These are phyloP conservation scores for Zonotrichia albicollis DNA, from an alignment of 2,797 vertebrate genomes.

Conservation along the genomic window DNA sequence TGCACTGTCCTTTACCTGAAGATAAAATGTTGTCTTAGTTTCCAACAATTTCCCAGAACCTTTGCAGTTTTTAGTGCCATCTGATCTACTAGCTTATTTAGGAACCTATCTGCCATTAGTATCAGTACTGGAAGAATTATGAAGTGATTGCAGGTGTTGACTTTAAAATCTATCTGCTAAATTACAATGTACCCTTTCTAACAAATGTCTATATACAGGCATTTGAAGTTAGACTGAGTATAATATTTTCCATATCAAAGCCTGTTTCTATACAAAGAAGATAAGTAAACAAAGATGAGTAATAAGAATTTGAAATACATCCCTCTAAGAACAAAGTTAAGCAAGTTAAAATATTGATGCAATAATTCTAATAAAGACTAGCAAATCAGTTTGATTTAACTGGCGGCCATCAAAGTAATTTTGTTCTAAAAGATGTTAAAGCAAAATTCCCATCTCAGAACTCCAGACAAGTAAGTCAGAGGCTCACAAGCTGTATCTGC, in stretches of 20 bases:
- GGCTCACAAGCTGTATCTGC: background rate
- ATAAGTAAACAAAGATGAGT: background rate
- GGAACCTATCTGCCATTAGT: background rate
- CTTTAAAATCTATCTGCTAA: background rate
- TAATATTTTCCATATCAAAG: slow-evolving; percentile 8
- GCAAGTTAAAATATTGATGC: slow-evolving; percentile 1
- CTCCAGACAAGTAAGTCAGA: background rate
- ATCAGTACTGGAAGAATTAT: background rate
- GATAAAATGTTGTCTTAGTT: background rate
- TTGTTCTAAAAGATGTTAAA: background rate
- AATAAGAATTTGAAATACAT: background rate
- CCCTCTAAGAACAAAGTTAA: background rate
- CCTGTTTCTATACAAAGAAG: background rate
- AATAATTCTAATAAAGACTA: slow-evolving; percentile 6
- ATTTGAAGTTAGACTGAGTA: background rate
- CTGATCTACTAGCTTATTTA: background rate
- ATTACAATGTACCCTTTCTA: background rate
- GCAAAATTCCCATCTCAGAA: background rate
- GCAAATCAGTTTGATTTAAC: slow-evolving; percentile 17
- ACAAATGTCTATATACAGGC: background rate
- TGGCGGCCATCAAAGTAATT: background rate
- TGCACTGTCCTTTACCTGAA: background rate
- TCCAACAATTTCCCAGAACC: background rate
- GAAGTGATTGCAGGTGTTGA: background rate
- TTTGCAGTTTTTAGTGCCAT: background rate